Base-by-base conservation (phyloP, 1,140 invertebrate genomes). In the Trissolcus basalis region DNA sequence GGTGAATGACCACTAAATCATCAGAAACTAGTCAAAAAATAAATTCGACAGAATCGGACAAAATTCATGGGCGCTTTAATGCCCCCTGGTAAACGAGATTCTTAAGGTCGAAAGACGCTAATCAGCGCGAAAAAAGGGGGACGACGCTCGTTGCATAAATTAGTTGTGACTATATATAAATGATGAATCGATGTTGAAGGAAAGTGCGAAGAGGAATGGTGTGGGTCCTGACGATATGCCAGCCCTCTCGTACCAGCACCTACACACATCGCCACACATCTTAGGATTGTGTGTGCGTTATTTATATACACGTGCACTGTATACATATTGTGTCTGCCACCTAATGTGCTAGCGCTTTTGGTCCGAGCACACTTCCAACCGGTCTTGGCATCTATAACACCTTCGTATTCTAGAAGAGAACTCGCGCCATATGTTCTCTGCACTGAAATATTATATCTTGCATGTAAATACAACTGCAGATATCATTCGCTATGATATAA, bases 301-400 rank as follows among this genome's bases (percentile, higher is more conserved):
- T 43, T 41, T 43, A 41, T 51, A 49, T 39, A 49, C 54, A 59
- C 48, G n/a, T 13, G 43, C 36, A 44, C 12, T 44, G 43, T 14
- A 44, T 27, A 27, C 19, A 27, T 27, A 27, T 27, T 27, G 36
- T 65, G 35, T 48, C 59, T 64, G 58, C 71, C 53, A 68, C 59
- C 64, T 70, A 53, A 63, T 39, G 60, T 47, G 53, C 39, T 45
- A 51, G 51, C 64, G 39, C 41, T 54, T n/a, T n/a, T 65, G 47
- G 64, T 45, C 59, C 63, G 51, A 71, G 61, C 65, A 78, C 65
- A 75, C 72, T 79, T 76, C 63, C 32, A 75, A 78, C 77, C 71
- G 77, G 77, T 78, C 77, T 59, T 74, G 65, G 11, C 54, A 61
- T 58, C 19, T 27, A 48, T 68, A 63, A 68, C 67, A 59, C 58